A percentile compares a stretch with the other conserved stretches of the same genome.
These are phyloP conservation scores for Lasioglossum malachurum DNA, from an alignment of 2,888 invertebrate genomes.

Conservation along the genomic window DNA sequence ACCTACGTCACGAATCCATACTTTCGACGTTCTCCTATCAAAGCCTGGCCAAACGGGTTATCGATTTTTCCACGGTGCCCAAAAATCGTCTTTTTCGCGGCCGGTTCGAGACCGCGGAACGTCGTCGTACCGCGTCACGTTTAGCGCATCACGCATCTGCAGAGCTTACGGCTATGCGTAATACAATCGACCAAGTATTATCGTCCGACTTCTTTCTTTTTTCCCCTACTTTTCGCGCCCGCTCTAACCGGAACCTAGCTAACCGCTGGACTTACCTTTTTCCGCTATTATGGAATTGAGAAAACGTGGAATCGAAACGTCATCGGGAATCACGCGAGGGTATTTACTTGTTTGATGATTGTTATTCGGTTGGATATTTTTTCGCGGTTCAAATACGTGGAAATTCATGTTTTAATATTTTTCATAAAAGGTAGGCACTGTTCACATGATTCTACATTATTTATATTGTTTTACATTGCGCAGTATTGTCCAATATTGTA, in stretches of 20 bases:
- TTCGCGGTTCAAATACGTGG: too few species aligned
- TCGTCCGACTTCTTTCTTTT: conserved; percentile 53
- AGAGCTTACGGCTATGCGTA: conserved; percentile 76
- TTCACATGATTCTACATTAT: too few species aligned
- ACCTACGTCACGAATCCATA: conserved; percentile 61
- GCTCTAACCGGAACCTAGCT: conserved; percentile 29
- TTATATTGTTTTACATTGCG: too few species aligned
- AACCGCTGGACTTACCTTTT: too few species aligned
- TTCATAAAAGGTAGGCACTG: too few species aligned
- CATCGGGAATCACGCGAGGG: too few species aligned
- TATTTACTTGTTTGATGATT: too few species aligned
- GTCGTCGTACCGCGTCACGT: conserved; percentile 68
- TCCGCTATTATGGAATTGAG: too few species aligned
- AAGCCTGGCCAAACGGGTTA: conserved; percentile 17
- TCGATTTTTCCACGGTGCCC: conserved; percentile 56
- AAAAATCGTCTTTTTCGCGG: conserved; percentile 40
- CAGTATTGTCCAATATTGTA: too few species aligned
- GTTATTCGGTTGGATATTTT: too few species aligned
- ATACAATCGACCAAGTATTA: conserved; percentile 76
- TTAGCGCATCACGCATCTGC: conserved; percentile 78
- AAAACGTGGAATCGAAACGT: too few species aligned
- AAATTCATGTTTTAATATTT: too few species aligned
- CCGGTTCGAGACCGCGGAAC: conserved; percentile 22
- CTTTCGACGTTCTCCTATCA: conserved; percentile 50
- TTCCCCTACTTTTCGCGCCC: conserved; percentile 16